phyloP scores from a whole-genome alignment of 2,888 invertebrate species.

The Frankliniella intonsa region DNA sequence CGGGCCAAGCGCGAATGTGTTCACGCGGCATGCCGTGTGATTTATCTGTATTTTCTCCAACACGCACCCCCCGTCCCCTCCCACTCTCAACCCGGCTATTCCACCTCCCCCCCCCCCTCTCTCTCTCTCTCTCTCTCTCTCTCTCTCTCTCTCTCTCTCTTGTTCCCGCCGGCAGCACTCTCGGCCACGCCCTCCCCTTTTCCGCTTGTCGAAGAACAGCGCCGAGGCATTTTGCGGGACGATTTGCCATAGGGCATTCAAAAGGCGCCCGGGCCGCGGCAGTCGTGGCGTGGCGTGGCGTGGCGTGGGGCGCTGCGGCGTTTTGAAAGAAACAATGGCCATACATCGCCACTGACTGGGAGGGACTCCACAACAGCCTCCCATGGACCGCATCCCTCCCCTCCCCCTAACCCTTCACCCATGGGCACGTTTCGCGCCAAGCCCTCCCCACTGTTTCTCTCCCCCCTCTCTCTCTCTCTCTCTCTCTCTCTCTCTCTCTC shows the following conservation, averaged over 20 bases:
- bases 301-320: neutral
- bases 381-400: neutral
- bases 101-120: neutral
- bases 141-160: neutral
- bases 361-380: neutral
- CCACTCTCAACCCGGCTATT: too few species aligned
- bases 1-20: too few species aligned
- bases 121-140: constrained; percentile 1
- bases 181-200: neutral
- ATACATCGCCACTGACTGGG: neutral
- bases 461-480: neutral
- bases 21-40: too few species aligned
- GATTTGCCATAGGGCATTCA: constrained; percentile 6
- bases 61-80: neutral
- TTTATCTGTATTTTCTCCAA: too few species aligned
- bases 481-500: too few species aligned
- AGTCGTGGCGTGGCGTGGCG: neutral
- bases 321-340: constrained; percentile 25
- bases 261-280: neutral
- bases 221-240: neutral
- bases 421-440: neutral
- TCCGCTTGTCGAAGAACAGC: neutral
- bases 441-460: too few species aligned
- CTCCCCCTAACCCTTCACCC: too few species aligned
- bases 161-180: neutral